Base-by-base conservation (phyloP, 2,888 invertebrate species). In the Therioaphis trifolii region DNA sequence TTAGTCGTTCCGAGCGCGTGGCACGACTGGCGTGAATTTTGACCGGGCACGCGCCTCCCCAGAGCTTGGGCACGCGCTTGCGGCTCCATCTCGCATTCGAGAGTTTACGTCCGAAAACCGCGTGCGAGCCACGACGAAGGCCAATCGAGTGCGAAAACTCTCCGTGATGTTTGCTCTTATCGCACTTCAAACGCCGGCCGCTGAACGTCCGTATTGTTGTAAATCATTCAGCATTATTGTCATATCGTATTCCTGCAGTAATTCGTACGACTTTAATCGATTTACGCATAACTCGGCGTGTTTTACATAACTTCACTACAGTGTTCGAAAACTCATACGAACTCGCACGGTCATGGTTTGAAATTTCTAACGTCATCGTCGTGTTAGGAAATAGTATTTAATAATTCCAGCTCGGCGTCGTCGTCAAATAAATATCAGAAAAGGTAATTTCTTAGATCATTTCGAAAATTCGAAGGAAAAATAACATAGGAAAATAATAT, bases 11-110 rank as follows among this genome's bases (percentile, higher is more conserved):
- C 72, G 11, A 82, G 72, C 63, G 82, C 82, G 82, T 82, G 72
- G 61, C 72, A 72, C 82, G 82, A 82, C 82, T 82, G 82, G 18
- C 63, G n/a, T n/a, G 72, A 82, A 82, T 74, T 82, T 72, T 58
- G 49, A 69, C 68, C 46, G 43, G 21, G 18, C 27, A 27, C 68
- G 46, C 35, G 82, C 79, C 79, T 58, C 79, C 82, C 72, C 18
- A 0, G 49, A 72, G 63, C 71, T 80, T 29, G 46, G 24, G 11
- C 24, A 14, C 40, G 15, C 79, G 40, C 52, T 40, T 15, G 68
- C 43, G 29, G 46, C 63, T 58, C 58, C 15, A 24, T 61, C 58
- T 43, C 58, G 27, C 21, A 24, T 24, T 24, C 58, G 21, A 58
- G 21, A 24, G 24, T 58, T 12, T 58, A 21, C 21, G 21, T n/a